phyloP scores from a whole-genome alignment of 2,797 vertebrate species.

The Novumbra hubbsi region DNA sequence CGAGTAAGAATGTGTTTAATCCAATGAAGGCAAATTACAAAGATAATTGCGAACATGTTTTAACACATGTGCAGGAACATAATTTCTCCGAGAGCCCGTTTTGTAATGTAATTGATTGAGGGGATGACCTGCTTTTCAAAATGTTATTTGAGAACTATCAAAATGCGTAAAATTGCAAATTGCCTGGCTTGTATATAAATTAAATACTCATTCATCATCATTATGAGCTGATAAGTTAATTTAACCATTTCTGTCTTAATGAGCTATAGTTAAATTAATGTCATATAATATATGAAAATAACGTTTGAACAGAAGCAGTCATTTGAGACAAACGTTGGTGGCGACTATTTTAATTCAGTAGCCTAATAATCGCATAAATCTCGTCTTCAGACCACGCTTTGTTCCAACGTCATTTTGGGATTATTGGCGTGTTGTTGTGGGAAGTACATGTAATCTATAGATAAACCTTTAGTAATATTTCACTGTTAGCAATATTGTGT shows the following conservation, averaged over 20 bases:
- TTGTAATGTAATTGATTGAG: conserved; percentile 99
- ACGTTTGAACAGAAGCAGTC: conserved; percentile 99
- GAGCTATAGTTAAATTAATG: conserved; percentile 99
- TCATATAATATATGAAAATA: conserved; percentile 99
- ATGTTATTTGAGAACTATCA: conserved; percentile 99
- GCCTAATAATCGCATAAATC: conserved; percentile 91
- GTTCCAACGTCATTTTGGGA: conserved; percentile 79
- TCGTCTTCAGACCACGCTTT: conserved; percentile 89
- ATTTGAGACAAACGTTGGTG: conserved; percentile 98
- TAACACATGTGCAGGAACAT: conserved; percentile 99
- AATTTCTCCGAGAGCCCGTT: conserved; percentile 89
- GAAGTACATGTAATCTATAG: conserved; percentile 41
- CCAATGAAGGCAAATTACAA: conserved; percentile 98
- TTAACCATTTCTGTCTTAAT: conserved; percentile 99
- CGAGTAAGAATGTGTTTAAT: conserved; percentile 86
- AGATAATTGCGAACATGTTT: conserved; percentile 99
- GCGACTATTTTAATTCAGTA: conserved; percentile 87
- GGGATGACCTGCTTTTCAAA: conserved; percentile 99
- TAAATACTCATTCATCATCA: conserved; percentile 99
- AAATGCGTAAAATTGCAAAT: conserved; percentile 99
- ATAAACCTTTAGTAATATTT: background rate
- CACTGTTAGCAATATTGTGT: conserved; percentile 20
- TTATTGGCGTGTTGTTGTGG: conserved; percentile 76
- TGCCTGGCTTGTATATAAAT: conserved; percentile 99
- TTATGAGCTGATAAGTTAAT: conserved; percentile 99